Evolutionary conservation across 2,888 invertebrate species (phyloP).

Genomic region (Neoitamus cyanurus): DNA sequence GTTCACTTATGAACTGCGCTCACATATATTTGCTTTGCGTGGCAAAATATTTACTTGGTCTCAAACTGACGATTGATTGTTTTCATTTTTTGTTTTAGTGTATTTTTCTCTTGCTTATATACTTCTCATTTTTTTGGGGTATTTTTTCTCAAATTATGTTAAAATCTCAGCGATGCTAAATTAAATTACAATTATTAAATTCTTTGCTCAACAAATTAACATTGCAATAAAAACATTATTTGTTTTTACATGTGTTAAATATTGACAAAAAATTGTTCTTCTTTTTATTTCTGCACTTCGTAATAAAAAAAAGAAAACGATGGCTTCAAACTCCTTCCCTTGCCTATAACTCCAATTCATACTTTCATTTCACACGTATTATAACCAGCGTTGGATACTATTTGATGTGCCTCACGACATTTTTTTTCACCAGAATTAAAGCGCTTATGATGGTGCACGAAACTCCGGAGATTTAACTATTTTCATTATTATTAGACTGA

Average conservation of each 20-base stretch:
- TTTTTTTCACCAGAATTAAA: background rate
- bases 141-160: slow-evolving; percentile 8
- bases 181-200: slow-evolving; percentile 29
- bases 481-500: background rate
- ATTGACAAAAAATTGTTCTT: slow-evolving; percentile 2
- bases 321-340: background rate
- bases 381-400: background rate
- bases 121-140: slow-evolving; percentile 21
- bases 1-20: slow-evolving; percentile 42
- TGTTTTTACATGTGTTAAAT: slow-evolving; percentile 41
- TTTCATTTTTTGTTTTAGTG: slow-evolving; percentile 6
- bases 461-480: background rate
- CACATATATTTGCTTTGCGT: slow-evolving; percentile 34
- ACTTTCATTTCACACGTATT: background rate
- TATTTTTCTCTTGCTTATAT: background rate
- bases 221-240: slow-evolving; percentile 35
- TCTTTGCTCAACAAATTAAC: slow-evolving; percentile 37
- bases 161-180: slow-evolving; percentile 17
- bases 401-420: background rate
- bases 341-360: background rate
- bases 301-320: slow-evolving; percentile 30
- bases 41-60: slow-evolving; percentile 36
- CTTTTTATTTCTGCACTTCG: background rate
- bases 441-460: background rate
- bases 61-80: slow-evolving; percentile 11